Conservation (phyloP, 1,140 invertebrate genomes). For the Aplysia californica region DNA sequence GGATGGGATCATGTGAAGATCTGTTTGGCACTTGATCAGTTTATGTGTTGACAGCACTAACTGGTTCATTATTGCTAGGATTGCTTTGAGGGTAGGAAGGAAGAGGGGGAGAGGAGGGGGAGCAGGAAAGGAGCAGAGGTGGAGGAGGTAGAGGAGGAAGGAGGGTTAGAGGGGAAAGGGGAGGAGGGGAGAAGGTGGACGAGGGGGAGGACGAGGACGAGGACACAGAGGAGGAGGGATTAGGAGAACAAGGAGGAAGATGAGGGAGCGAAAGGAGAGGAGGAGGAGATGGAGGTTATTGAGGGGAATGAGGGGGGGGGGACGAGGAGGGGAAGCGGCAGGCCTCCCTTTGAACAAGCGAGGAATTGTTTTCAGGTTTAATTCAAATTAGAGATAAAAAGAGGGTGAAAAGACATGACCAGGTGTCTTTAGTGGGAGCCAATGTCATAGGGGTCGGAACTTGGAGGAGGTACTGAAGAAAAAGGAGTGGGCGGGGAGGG, state of each 20-base stretch:
- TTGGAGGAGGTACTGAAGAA: background rate
- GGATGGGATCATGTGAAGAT: background rate
- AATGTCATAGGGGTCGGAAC: background rate
- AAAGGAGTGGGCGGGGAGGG: background rate
- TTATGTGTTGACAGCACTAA: background rate
- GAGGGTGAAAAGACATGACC: no score
- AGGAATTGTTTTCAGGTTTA: no score
- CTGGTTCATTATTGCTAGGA: background rate
- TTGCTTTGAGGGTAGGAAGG: background rate
- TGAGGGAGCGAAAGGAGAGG: background rate
- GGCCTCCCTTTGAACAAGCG: no score
- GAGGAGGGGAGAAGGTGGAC: background rate
- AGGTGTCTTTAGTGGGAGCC: no score
- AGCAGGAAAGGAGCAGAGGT: background rate
- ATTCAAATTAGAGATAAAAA: no score
- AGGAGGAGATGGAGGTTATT: background rate
- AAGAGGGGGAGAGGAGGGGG: background rate
- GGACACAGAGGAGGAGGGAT: background rate
- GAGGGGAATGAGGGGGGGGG: background rate
- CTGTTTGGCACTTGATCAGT: background rate
- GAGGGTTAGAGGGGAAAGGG: background rate
- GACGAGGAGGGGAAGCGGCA: background rate
- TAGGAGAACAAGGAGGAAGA: background rate
- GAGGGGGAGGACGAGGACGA: background rate
- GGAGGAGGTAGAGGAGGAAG: background rate